phyloP scores from a whole-genome alignment of 2,888 invertebrate species.

The Agrotis exclamationis region DNA sequence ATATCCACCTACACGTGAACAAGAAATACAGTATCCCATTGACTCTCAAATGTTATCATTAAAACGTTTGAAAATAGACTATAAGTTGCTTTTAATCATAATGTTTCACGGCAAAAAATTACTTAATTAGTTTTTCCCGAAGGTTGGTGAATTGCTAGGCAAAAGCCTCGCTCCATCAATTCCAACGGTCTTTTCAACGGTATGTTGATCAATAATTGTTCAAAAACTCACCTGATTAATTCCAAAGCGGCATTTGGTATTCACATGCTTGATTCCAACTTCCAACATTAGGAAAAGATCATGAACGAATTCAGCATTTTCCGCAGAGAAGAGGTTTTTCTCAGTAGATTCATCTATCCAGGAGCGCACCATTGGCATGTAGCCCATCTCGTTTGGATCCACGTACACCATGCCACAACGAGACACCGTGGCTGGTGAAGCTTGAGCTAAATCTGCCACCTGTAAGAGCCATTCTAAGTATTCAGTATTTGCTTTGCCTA shows the following conservation, averaged over 20 bases:
- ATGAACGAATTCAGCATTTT: constrained; percentile 92
- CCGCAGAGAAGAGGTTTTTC: constrained; percentile 86
- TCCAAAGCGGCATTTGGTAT: constrained; percentile 93
- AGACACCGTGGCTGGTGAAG: constrained; percentile 97
- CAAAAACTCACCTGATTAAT: constrained; percentile 93
- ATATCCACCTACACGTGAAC: constrained; percentile 93
- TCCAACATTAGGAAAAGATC: constrained; percentile 93
- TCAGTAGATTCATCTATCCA: constrained; percentile 93
- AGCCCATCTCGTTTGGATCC: constrained; percentile 95
- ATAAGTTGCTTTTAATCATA: neutral
- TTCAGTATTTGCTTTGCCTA: neutral
- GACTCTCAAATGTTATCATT: neutral
- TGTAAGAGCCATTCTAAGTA: constrained; percentile 48
- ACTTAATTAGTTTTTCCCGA: no score
- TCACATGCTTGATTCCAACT: constrained; percentile 92
- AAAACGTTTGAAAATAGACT: neutral
- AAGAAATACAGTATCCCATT: neutral
- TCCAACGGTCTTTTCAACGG: no score
- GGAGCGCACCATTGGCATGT: constrained; percentile 95
- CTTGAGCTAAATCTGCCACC: constrained; percentile 96
- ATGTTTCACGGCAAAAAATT: neutral
- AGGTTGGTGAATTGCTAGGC: no score
- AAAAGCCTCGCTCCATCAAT: no score
- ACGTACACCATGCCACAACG: constrained; percentile 97
- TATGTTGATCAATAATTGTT: no score